Conservation (phyloP, 92 coral and sea anemone genomes). For the Anthopleura xanthogrammica region DNA sequence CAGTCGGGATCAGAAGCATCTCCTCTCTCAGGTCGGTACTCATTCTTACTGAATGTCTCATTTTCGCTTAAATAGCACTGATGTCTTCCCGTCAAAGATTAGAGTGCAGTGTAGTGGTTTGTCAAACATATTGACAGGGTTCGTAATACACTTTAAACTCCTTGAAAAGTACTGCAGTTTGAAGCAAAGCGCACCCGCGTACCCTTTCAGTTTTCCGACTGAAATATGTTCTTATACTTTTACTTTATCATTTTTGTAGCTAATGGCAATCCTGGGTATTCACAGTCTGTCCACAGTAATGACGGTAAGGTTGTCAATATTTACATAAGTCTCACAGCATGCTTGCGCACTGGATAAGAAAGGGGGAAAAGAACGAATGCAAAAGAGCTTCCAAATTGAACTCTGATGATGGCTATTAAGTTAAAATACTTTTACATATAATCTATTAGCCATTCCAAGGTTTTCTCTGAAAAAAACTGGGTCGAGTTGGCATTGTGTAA, state of each 20-base stretch:
- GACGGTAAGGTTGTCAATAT: constrained; percentile 3
- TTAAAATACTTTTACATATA: too few species aligned
- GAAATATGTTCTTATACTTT: background rate
- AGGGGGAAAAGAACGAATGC: background rate
- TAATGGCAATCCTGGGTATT: background rate
- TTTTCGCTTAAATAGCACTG: too few species aligned
- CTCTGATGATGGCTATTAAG: too few species aligned
- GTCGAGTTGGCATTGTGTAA: too few species aligned
- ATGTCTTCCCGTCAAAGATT: too few species aligned
- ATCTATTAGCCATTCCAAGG: too few species aligned
- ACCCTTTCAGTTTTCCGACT: background rate
- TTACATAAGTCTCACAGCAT: background rate
- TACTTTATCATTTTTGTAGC: background rate
- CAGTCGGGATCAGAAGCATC: background rate
- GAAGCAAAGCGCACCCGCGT: too few species aligned
- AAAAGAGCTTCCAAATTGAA: background rate
- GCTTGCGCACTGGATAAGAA: background rate
- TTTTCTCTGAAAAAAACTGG: too few species aligned
- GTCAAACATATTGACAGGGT: too few species aligned
- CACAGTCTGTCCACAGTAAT: background rate
- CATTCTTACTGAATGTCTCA: background rate
- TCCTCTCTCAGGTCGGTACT: background rate
- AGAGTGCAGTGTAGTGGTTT: too few species aligned
- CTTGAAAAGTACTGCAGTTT: too few species aligned
- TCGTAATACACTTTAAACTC: too few species aligned